phyloP scores from a whole-genome alignment of 2,888 invertebrate genomes.

The Trichogramma dendrolimi region DNA sequence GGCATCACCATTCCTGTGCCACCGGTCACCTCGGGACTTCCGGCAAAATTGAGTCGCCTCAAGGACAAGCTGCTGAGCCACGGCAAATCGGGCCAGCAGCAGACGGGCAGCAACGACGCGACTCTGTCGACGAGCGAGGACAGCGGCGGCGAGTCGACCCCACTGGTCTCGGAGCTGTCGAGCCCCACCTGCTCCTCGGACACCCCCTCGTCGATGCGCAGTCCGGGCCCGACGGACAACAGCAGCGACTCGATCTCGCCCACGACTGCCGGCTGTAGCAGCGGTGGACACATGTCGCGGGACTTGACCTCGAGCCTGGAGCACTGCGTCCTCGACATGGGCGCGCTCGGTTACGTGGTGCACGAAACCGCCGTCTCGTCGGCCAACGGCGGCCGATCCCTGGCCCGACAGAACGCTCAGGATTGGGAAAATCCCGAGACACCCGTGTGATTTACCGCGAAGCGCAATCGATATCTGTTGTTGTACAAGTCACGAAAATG shows the following conservation, averaged over 20 bases:
- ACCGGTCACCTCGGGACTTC: slow-evolving; percentile 26
- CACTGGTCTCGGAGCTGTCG: slow-evolving; percentile 58
- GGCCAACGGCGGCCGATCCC: slow-evolving; percentile 22
- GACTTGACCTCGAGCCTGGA: neutral
- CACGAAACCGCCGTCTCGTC: slow-evolving; percentile 34
- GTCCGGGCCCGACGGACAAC: slow-evolving; percentile 30
- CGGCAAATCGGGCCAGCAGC: slow-evolving; percentile 6
- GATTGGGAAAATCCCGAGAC: slow-evolving; percentile 48
- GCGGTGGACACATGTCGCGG: neutral
- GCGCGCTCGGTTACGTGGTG: slow-evolving; percentile 36
- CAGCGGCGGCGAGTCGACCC: slow-evolving; percentile 68
- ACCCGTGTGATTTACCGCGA: slow-evolving; percentile 42
- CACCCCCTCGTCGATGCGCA: slow-evolving; percentile 33
- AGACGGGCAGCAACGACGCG: slow-evolving; percentile 11
- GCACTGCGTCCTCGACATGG: slow-evolving; percentile 29
- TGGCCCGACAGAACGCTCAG: slow-evolving; percentile 39
- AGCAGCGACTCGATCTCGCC: slow-evolving; percentile 35
- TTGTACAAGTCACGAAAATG: too few species aligned
- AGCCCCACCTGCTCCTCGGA: slow-evolving; percentile 43
- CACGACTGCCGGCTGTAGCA: slow-evolving; percentile 31
- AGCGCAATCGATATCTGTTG: too few species aligned
- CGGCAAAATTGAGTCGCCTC: slow-evolving; percentile 39
- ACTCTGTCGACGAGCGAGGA: slow-evolving; percentile 32
- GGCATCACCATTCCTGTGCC: slow-evolving; percentile 36
- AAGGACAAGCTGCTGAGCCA: slow-evolving; percentile 38